Conservation (phyloP, 1,140 invertebrate species). For the Orius insidiosus region DNA sequence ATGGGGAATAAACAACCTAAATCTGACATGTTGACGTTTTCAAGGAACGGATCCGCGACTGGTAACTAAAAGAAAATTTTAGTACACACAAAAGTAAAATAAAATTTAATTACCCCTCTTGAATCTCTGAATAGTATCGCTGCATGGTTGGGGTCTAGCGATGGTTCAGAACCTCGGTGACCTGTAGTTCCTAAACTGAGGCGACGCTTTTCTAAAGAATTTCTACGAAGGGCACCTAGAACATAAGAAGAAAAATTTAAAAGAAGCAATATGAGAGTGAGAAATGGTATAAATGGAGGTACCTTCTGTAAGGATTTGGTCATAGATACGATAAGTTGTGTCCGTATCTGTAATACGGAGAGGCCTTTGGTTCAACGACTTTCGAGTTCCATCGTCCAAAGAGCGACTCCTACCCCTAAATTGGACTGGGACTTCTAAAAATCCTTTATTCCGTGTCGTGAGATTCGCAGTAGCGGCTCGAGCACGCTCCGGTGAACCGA, state of each 20-base stretch:
- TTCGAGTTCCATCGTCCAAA: constrained; percentile 37
- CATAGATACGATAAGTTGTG: constrained; percentile 62
- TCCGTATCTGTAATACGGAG: constrained; percentile 46
- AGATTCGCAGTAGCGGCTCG: neutral
- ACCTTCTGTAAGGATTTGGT: constrained; percentile 61
- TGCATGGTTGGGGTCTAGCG: constrained; percentile 64
- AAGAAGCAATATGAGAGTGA: neutral
- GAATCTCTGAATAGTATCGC: constrained; percentile 77
- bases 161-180: constrained; percentile 49
- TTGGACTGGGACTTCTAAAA: constrained; percentile 31
- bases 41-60: constrained; percentile 71
- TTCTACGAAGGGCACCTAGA: constrained; percentile 51
- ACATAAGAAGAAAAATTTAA: constrained; percentile 11
- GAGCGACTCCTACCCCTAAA: constrained; percentile 59
- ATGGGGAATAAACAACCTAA: constrained; percentile 46
- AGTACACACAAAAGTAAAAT: neutral
- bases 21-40: constrained; percentile 69
- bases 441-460: neutral
- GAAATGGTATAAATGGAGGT: neutral
- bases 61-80: constrained; percentile 57
- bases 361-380: no score
- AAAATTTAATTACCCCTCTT: constrained; percentile 56
- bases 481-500: neutral
- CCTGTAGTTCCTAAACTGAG: constrained; percentile 37
- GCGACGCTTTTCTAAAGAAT: constrained; percentile 48